phyloP scores from a whole-genome alignment of 2,888 invertebrate genomes.

The Eurytoma californica region DNA sequence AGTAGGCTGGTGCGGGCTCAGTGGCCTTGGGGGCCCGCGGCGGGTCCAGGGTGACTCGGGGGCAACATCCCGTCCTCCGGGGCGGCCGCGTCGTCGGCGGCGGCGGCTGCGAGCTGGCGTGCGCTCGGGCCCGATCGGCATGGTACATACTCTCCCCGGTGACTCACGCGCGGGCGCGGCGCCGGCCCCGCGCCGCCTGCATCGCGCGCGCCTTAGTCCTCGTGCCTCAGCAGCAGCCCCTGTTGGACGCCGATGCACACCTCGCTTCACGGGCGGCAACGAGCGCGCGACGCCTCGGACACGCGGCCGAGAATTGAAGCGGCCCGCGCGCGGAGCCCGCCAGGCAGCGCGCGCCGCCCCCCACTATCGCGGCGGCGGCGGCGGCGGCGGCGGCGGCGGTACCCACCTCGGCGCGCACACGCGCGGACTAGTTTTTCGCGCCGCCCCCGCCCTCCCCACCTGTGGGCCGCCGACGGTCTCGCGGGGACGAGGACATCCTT shows the following conservation, averaged over 20 bases:
- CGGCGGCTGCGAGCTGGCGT: no score
- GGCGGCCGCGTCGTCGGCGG: background rate
- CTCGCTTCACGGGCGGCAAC: background rate
- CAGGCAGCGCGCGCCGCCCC: background rate
- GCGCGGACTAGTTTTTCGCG: constrained; percentile 36
- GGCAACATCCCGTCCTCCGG: background rate
- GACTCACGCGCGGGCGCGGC: background rate
- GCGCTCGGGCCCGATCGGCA: background rate
- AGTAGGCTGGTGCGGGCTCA: constrained; percentile 6
- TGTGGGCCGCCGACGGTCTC: background rate
- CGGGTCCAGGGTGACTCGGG: background rate
- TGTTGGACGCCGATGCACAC: background rate
- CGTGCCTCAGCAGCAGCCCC: no score
- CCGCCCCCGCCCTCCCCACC: background rate
- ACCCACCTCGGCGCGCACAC: background rate
- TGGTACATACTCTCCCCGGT: no score
- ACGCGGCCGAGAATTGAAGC: constrained; percentile 71
- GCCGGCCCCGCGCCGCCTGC: background rate
- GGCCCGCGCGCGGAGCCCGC: constrained; percentile 58
- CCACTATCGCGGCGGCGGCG: background rate
- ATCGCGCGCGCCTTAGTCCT: background rate
- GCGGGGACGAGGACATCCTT: background rate
- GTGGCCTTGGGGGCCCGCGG: background rate
- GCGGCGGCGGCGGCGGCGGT: background rate
- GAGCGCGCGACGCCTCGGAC: constrained; percentile 55